These are phyloP conservation scores for Scrobipalpa costella DNA, from an alignment of 2,888 invertebrate genomes.

Conservation along the genomic window DNA sequence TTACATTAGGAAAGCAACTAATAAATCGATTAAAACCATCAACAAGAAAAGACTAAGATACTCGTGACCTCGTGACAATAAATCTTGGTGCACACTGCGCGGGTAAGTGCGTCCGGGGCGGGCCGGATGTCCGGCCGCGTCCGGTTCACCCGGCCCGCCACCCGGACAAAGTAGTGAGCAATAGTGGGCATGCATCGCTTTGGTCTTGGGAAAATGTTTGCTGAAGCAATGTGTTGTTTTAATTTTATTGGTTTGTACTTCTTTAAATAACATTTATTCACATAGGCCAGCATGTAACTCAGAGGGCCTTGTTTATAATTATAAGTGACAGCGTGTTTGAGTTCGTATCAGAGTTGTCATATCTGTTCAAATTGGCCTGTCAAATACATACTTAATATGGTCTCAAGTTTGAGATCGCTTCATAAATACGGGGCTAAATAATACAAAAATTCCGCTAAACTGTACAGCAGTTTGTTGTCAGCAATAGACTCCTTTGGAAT, in stretches of 20 bases:
- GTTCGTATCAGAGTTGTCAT: too few relatives aligned
- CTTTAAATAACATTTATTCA: not conserved
- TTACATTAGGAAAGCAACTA: not conserved
- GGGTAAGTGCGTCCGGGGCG: slow-evolving; percentile 26
- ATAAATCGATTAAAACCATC: not conserved
- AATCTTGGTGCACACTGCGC: slow-evolving; percentile 6
- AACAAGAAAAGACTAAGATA: slow-evolving; percentile 1
- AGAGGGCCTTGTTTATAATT: too few relatives aligned
- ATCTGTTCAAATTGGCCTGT: too few relatives aligned
- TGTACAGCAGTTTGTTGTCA: too few relatives aligned
- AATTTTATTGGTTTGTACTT: not conserved
- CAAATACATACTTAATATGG: too few relatives aligned
- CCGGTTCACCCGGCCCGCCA: slow-evolving; percentile 16
- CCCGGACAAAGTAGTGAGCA: slow-evolving; percentile 15
- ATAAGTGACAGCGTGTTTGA: too few relatives aligned
- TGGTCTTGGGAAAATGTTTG: not conserved
- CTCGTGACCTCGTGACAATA: slow-evolving; percentile 17
- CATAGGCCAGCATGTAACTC: too few relatives aligned
- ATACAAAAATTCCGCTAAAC: too few relatives aligned
- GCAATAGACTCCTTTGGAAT: too few relatives aligned
- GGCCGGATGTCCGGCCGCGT: slow-evolving; percentile 24
- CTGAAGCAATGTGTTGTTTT: not conserved
- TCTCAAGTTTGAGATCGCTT: too few relatives aligned
- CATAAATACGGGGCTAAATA: too few relatives aligned
- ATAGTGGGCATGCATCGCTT: slow-evolving; percentile 13